Base-by-base conservation (phyloP, 1,140 invertebrate species). In the Lanistes nyassanus region DNA sequence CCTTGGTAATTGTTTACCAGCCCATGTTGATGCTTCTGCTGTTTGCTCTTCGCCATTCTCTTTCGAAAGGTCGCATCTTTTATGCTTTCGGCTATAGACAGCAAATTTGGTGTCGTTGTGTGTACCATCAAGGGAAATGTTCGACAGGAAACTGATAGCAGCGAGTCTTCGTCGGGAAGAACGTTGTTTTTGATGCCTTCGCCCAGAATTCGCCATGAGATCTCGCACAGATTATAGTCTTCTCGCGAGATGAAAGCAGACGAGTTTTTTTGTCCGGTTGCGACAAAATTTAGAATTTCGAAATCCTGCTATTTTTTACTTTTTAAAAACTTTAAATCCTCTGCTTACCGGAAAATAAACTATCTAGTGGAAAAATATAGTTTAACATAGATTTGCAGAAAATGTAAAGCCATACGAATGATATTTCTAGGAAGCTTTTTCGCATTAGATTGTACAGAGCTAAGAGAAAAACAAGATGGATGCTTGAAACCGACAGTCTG, bases 91-190 rank as follows among this genome's bases (percentile, higher is more conserved):
- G 53, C 80, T 80, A 55, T 84, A 83, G 65, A 84, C 76, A 37
- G 82, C 91, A 82, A 94, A 89, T 87, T 93, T 94, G 70, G 94
- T 96, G 88, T 97, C 95, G 82, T 92, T 92, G 90, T 96, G 94
- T 82, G 93, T 95, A 69, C 96, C 96, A 92, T 97, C 96, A 72
- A 98, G 91, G 74, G 96, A 97, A 85, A 98, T 98, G 91, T 97
- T 97, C 39, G 95, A 95, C 80, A 98, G 91, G 91, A 98, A 98
- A 82, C 94, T 95, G 42, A 85, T 79, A 53, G 86, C 86, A 34
- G 84, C 83, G 39, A 86, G 77, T 72, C 83, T 82, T 81, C 84
- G 71, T 55, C 82, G 66, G 29, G 83, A 83, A 65, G 53, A 60
- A 53, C 82, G 81, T 34, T 76, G 64, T 76, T 84, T 84, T 37